A percentile compares a stretch with the other conserved stretches of the same genome.
Evolutionary conservation across 2,888 invertebrate genomes (phyloP).

Genomic region (Sphaerophoria rueppellii): DNA sequence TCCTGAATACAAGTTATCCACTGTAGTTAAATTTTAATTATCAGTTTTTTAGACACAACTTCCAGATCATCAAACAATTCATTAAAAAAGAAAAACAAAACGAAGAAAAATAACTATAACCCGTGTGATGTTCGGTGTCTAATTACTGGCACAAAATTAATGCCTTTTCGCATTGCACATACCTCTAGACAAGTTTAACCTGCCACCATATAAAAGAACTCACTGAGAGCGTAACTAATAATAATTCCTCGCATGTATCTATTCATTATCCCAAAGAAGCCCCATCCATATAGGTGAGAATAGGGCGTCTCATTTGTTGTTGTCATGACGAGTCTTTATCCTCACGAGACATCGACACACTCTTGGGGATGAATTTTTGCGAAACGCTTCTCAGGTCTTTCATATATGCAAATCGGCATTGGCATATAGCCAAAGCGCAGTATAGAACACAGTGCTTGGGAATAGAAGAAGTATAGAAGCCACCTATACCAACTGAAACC

Average conservation of each 20-base stretch:
- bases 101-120: constrained; percentile 26
- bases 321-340: constrained; percentile 52
- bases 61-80: not conserved
- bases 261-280: constrained; percentile 51
- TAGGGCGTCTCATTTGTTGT: constrained; percentile 59
- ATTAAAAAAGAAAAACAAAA: not conserved
- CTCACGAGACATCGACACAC: constrained; percentile 25
- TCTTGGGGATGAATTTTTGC: constrained; percentile 49
- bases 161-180: constrained; percentile 57
- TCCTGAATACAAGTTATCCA: no score
- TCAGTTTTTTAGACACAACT: constrained; percentile 1
- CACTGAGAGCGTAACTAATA: constrained; percentile 72
- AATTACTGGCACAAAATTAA: constrained; percentile 64
- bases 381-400: constrained; percentile 49
- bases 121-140: constrained; percentile 38
- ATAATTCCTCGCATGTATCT: constrained; percentile 71
- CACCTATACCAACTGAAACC: constrained; percentile 9
- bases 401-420: constrained; percentile 59
- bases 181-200: not conserved
- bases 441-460: constrained; percentile 7
- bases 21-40: not conserved
- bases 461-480: not conserved
- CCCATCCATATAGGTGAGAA: constrained; percentile 33
- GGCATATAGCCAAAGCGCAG: not conserved
- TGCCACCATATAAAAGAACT: constrained; percentile 19